These are phyloP conservation scores for Emesis castigata DNA, from an alignment of 2,888 invertebrate species.

Conservation along the genomic window DNA sequence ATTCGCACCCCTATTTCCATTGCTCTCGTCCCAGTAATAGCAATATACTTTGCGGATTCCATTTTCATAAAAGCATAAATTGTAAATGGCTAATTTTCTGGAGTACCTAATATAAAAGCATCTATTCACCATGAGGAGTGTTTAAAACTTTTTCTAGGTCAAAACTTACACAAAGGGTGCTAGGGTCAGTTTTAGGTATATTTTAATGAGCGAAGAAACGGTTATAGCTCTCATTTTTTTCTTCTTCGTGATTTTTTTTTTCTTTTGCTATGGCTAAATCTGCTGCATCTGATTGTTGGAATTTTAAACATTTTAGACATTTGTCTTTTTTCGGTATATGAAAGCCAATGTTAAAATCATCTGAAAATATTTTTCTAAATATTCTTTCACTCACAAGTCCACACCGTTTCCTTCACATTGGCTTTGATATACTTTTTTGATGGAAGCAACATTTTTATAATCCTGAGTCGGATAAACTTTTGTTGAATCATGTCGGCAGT, in stretches of 20 bases:
- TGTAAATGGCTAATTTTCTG: slow-evolving; percentile 35
- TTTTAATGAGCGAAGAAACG: slow-evolving; percentile 10
- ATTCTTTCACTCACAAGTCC: background rate
- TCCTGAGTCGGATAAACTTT: slow-evolving; percentile 10
- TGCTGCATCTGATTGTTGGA: background rate
- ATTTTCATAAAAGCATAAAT: slow-evolving; percentile 33
- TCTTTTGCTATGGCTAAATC: background rate
- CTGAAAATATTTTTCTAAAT: slow-evolving; percentile 4
- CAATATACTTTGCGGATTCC: slow-evolving; percentile 10
- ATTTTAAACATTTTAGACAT: slow-evolving; percentile 11
- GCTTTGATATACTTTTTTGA: slow-evolving; percentile 8
- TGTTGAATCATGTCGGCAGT: background rate
- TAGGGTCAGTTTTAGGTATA: slow-evolving; percentile 5
- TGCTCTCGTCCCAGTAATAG: slow-evolving; percentile 19
- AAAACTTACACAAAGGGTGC: slow-evolving; percentile 4
- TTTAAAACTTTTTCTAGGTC: too few species aligned
- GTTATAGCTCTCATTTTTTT: slow-evolving; percentile 8
- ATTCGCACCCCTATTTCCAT: slow-evolving; percentile 14
- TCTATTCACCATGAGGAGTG: slow-evolving; percentile 18
- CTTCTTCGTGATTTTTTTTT: slow-evolving; percentile 10
- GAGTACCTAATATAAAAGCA: slow-evolving; percentile 38
- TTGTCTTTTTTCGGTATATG: background rate
- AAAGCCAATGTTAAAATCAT: slow-evolving; percentile 9
- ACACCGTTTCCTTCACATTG: background rate
- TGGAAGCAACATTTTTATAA: slow-evolving; percentile 11